phyloP scores from a whole-genome alignment of 2,888 invertebrate genomes.

The Epistrophella euchroma region DNA sequence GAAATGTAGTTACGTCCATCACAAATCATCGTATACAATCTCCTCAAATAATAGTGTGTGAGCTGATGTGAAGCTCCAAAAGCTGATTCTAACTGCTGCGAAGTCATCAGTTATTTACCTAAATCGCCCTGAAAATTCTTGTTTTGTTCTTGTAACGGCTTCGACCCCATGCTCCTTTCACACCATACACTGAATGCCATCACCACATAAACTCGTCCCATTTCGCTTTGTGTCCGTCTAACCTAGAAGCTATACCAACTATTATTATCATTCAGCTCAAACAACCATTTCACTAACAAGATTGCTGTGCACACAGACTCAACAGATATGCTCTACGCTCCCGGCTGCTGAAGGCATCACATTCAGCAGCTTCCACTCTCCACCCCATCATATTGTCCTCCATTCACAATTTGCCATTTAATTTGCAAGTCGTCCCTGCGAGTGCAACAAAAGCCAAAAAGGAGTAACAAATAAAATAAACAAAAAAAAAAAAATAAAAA shows the following conservation, averaged over 20 bases:
- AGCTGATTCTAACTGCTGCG: slow-evolving; percentile 26
- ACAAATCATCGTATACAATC: slow-evolving; percentile 39
- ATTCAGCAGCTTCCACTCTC: slow-evolving; percentile 11
- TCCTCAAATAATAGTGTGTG: slow-evolving; percentile 62
- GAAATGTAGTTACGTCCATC: slow-evolving; percentile 16
- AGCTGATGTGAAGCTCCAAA: slow-evolving; percentile 23
- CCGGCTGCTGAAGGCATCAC: slow-evolving; percentile 26
- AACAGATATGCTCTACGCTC: slow-evolving; percentile 56
- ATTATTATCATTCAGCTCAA: slow-evolving; percentile 61
- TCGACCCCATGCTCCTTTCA: slow-evolving; percentile 26
- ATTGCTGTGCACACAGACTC: slow-evolving; percentile 71
- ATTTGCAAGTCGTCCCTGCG: slow-evolving; percentile 76
- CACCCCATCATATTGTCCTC: slow-evolving; percentile 38
- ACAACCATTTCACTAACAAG: slow-evolving; percentile 73
- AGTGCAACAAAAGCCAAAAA: slow-evolving; percentile 70
- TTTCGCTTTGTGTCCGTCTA: slow-evolving; percentile 36
- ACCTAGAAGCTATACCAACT: slow-evolving; percentile 29
- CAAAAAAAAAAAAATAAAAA: slow-evolving; percentile 14
- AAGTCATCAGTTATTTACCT: slow-evolving; percentile 52
- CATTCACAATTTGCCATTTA: slow-evolving; percentile 77
- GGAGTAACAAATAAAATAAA: slow-evolving; percentile 63
- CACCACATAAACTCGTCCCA: slow-evolving; percentile 51
- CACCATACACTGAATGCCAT: neutral
- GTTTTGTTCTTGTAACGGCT: slow-evolving; percentile 49
- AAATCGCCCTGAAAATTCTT: slow-evolving; percentile 45